Evolutionary conservation across 2,888 invertebrate species (phyloP).

Genomic region (Nomada goodeniana): DNA sequence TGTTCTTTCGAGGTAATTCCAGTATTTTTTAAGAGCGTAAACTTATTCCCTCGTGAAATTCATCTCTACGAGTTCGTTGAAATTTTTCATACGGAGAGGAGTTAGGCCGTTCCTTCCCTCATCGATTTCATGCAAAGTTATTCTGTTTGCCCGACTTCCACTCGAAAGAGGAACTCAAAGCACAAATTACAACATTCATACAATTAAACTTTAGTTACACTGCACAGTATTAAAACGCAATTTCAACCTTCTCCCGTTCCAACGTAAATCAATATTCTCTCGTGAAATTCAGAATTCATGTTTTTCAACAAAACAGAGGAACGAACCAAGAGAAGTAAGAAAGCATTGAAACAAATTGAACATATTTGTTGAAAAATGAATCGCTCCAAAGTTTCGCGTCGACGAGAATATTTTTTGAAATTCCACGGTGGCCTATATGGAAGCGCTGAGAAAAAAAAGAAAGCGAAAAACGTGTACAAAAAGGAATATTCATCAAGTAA

Average conservation of each 20-base stretch:
- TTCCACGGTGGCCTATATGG: background rate
- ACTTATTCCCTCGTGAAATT: constrained; percentile 50
- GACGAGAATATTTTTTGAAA: background rate
- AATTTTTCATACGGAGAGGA: constrained; percentile 51
- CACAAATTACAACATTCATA: constrained; percentile 61
- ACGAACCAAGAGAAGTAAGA: too few relatives aligned
- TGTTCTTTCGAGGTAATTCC: constrained; percentile 1
- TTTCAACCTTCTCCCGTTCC: constrained; percentile 41
- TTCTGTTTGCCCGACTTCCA: constrained; percentile 56
- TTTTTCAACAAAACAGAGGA: too few relatives aligned
- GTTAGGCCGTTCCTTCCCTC: constrained; percentile 42
- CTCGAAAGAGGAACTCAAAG: constrained; percentile 53
- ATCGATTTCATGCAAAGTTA: constrained; percentile 62
- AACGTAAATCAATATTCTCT: constrained; percentile 37
- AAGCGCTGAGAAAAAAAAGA: background rate
- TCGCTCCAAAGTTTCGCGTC: too few relatives aligned
- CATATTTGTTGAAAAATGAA: too few relatives aligned
- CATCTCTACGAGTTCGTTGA: constrained; percentile 37
- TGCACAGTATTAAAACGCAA: constrained; percentile 53
- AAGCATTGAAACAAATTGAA: too few relatives aligned
- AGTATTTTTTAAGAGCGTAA: constrained; percentile 38
- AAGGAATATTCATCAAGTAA: constrained; percentile 3
- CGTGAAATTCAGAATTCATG: background rate
- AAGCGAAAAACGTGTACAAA: background rate
- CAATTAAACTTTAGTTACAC: constrained; percentile 58